A percentile compares a stretch with the other conserved stretches of the same genome.
These are phyloP conservation scores for Diabrotica balteata DNA, from an alignment of 2,888 invertebrate species.

Conservation along the genomic window DNA sequence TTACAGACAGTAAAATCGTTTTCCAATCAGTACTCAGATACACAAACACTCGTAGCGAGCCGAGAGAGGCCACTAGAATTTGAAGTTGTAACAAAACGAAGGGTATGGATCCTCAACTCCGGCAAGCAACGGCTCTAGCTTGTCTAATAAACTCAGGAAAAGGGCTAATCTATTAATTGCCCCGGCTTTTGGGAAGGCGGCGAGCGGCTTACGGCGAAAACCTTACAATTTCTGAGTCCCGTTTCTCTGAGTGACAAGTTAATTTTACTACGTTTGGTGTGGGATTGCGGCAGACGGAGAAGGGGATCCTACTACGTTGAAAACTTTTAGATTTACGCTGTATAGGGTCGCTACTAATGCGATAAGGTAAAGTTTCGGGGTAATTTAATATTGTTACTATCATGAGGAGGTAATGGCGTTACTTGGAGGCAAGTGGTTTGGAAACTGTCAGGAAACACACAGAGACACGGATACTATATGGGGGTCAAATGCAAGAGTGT, in stretches of 20 bases:
- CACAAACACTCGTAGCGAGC: conserved; percentile 13
- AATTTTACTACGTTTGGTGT: conserved; percentile 26
- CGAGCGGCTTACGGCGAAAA: conserved; percentile 18
- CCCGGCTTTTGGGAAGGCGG: conserved; percentile 19
- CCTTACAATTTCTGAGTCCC: conserved; percentile 16
- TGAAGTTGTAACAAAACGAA: conserved; percentile 18
- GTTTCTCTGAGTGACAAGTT: conserved; percentile 32
- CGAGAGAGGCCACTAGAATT: conserved; percentile 10
- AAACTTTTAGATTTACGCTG: conserved; percentile 26
- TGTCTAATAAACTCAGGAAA: conserved; percentile 30
- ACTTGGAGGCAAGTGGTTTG: conserved; percentile 20
- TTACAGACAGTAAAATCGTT: conserved; percentile 6
- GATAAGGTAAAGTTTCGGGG: conserved; percentile 25
- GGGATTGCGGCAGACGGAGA: conserved; percentile 18
- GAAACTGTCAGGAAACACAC: conserved; percentile 18
- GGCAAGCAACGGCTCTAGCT: conserved; percentile 17
- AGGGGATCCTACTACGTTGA: conserved; percentile 19
- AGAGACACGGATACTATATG: not conserved
- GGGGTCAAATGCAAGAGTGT: conserved; percentile 4
- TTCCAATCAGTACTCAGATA: conserved; percentile 14
- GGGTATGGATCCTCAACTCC: conserved; percentile 9
- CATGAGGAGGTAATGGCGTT: conserved; percentile 25
- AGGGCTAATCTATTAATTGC: conserved; percentile 36
- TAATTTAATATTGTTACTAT: conserved; percentile 30
- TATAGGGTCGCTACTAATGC: conserved; percentile 13